Evolutionary conservation across 2,888 invertebrate species (phyloP).

Genomic region (Amphipoea oculea): DNA sequence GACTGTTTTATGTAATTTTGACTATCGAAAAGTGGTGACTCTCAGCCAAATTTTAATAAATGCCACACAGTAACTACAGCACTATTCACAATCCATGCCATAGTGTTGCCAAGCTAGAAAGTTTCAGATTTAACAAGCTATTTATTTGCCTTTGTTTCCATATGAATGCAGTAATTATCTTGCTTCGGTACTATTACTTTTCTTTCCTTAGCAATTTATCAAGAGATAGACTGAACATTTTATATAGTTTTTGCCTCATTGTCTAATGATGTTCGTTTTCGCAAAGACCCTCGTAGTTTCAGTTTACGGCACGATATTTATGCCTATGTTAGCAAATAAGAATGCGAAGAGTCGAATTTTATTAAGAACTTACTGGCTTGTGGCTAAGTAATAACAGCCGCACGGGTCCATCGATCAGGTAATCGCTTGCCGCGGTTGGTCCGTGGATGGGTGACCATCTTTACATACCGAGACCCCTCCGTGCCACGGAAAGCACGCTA

Average conservation of each 20-base stretch:
- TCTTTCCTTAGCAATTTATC: constrained; percentile 22
- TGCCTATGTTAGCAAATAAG: neutral
- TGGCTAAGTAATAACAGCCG: no score
- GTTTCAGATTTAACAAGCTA: constrained; percentile 7
- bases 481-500: no score
- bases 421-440: neutral
- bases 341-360: neutral
- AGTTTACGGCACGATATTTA: neutral
- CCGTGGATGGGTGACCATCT: neutral
- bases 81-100: neutral
- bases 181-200: constrained; percentile 26
- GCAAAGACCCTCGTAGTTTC: neutral
- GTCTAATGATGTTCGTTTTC: constrained; percentile 30
- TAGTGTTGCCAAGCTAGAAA: constrained; percentile 37
- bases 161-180: constrained; percentile 46
- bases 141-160: constrained; percentile 49
- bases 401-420: no score
- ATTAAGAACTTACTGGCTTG: no score
- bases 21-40: neutral
- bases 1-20: neutral
- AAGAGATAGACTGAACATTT: constrained; percentile 22
- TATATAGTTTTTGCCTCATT: constrained; percentile 51
- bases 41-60: neutral
- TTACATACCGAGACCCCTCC: neutral
- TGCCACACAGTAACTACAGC: neutral